These are phyloP conservation scores for Poecilus cupreus DNA, from an alignment of 2,888 invertebrate species.

Conservation along the genomic window DNA sequence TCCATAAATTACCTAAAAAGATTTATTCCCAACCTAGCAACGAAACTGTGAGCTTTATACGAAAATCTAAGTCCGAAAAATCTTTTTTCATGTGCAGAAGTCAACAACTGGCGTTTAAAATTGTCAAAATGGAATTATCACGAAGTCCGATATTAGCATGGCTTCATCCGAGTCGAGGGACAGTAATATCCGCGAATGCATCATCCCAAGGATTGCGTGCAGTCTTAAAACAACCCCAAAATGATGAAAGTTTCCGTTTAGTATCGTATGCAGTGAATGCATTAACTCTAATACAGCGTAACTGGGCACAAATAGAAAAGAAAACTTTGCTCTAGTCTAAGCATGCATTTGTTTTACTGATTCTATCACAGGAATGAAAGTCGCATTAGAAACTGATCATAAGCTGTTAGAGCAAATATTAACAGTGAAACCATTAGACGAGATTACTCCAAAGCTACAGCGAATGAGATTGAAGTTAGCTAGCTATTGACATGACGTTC, in stretches of 20 bases:
- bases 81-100: background rate
- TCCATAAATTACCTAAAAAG: conserved; percentile 54
- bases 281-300: conserved; percentile 63
- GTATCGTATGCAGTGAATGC: conserved; percentile 67
- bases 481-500: conserved; percentile 64
- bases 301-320: conserved; percentile 68
- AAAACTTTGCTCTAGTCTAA: conserved; percentile 66
- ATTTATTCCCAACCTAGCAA: conserved; percentile 14
- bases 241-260: conserved; percentile 21
- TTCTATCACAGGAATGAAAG: conserved; percentile 65
- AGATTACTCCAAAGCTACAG: conserved; percentile 67
- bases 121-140: conserved; percentile 57
- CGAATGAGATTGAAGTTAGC: conserved; percentile 65
- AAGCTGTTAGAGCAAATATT: conserved; percentile 67
- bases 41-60: background rate
- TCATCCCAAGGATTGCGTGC: conserved; percentile 61
- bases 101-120: conserved; percentile 45
- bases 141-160: conserved; percentile 65
- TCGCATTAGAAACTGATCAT: conserved; percentile 68
- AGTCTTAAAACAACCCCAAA: conserved; percentile 57
- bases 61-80: background rate
- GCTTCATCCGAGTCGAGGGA: conserved; percentile 65
- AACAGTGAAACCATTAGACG: conserved; percentile 65
- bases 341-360: conserved; percentile 66
- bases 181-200: conserved; percentile 64